These are phyloP conservation scores for Scaptomyza montana DNA, from an alignment of 1,140 invertebrate species.

Conservation along the genomic window DNA sequence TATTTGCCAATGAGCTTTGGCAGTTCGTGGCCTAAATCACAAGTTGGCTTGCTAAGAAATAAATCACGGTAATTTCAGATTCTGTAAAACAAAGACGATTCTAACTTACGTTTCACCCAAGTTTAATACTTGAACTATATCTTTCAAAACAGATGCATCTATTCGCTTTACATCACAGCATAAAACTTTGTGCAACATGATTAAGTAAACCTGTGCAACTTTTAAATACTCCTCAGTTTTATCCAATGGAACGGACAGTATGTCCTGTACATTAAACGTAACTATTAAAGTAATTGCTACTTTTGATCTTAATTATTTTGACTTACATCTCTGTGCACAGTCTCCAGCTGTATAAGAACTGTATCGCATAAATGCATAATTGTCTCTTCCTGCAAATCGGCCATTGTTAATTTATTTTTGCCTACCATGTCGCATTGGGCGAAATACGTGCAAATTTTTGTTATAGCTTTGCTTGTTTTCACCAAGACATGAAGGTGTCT, in stretches of 20 bases:
- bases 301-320: not conserved
- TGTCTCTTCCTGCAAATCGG: conserved; percentile 51
- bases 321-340: conserved; percentile 30
- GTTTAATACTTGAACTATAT: conserved; percentile 31
- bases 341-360: conserved; percentile 22
- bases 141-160: conserved; percentile 19
- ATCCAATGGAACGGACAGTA: not conserved
- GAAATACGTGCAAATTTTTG: conserved; percentile 50
- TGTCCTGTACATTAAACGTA: conserved; percentile 24
- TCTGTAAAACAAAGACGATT: not conserved
- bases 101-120: conserved; percentile 34
- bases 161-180: conserved; percentile 14
- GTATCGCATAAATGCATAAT: conserved; percentile 51
- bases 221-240: conserved; percentile 44
- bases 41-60: conserved; percentile 10
- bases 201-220: conserved; percentile 29
- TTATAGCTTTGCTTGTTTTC: conserved; percentile 51
- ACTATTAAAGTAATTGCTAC: not conserved
- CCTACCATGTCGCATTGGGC: not conserved
- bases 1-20: conserved; percentile 22
- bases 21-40: conserved; percentile 17
- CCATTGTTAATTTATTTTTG: conserved; percentile 6
- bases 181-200: conserved; percentile 50
- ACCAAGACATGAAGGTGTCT: conserved; percentile 30
- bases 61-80: not conserved